Percentiles rank a stretch among this genome's conserved stretches.
phyloP scores from a whole-genome alignment of 2,888 invertebrate genomes.

The Petrolisthes cinctipes region DNA sequence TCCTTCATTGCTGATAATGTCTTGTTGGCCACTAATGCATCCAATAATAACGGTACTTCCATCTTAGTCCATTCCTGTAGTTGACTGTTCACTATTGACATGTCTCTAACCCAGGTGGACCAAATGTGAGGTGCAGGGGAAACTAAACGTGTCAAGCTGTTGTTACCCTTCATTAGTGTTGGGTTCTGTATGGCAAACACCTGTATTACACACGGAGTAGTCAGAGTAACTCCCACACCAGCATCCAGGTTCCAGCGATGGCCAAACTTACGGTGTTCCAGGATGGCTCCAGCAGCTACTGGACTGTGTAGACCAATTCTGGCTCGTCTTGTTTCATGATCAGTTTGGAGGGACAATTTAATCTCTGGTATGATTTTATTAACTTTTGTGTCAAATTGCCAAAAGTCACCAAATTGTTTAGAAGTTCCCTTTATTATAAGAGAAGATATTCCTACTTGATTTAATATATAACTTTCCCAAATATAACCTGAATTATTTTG shows the following conservation, averaged over 20 bases:
- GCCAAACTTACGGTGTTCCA: constrained; percentile 42
- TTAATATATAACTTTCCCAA: not conserved
- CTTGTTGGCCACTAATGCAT: constrained; percentile 13
- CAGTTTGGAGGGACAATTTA: constrained; percentile 12
- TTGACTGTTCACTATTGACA: not conserved
- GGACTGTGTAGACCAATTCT: constrained; percentile 50
- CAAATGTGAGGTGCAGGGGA: constrained; percentile 34
- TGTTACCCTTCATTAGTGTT: constrained; percentile 6
- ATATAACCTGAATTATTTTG: constrained; percentile 31
- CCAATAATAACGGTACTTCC: constrained; percentile 16
- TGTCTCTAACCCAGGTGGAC: constrained; percentile 23
- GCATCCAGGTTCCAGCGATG: constrained; percentile 22
- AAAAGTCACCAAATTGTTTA: constrained; percentile 18
- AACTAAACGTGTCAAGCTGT: not conserved
- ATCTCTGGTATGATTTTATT: constrained; percentile 38
- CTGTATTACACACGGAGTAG: constrained; percentile 25
- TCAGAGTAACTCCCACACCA: constrained; percentile 35
- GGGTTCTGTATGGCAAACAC: constrained; percentile 26
- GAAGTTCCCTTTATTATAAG: constrained; percentile 29
- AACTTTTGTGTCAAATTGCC: constrained; percentile 26
- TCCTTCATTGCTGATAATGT: constrained; percentile 17
- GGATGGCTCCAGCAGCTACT: constrained; percentile 31
- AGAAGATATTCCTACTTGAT: not conserved
- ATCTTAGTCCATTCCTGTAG: not conserved
- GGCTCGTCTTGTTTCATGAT: constrained; percentile 27